phyloP scores from a whole-genome alignment of 2,797 vertebrate species.

The Calcarius lapponicus region DNA sequence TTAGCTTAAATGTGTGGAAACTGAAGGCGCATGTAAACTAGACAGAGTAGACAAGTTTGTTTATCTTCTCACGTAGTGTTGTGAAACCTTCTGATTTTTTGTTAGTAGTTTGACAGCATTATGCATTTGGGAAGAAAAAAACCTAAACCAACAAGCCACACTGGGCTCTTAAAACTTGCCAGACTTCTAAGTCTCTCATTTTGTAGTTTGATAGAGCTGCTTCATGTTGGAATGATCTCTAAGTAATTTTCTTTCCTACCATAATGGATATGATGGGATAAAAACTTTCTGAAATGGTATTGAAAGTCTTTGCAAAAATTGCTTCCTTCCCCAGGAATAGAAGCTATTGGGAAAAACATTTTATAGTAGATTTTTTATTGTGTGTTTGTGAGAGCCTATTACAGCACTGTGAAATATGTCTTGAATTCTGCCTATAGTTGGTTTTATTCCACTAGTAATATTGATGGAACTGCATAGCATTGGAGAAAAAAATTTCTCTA shows the following conservation, averaged over 20 bases:
- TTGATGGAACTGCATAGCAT: neutral
- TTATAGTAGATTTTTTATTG: neutral
- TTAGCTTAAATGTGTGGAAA: neutral
- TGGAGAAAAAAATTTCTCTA: neutral
- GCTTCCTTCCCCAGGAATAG: neutral
- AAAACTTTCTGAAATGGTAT: neutral
- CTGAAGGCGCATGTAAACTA: neutral
- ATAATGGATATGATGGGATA: neutral
- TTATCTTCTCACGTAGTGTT: neutral
- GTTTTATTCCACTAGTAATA: constrained; percentile 4
- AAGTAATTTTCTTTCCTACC: neutral
- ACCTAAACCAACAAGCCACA: neutral
- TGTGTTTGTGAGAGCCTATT: neutral
- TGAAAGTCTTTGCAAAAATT: neutral
- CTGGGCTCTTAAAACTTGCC: neutral
- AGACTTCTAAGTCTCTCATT: neutral
- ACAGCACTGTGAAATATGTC: neutral
- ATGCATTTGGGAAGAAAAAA: neutral
- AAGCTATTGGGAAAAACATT: neutral
- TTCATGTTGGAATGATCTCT: neutral
- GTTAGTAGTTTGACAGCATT: neutral
- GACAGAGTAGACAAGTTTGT: neutral
- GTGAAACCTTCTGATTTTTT: neutral
- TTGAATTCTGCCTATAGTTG: neutral
- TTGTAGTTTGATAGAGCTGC: neutral